phyloP scores from a whole-genome alignment of 2,888 invertebrate species.

The Brachylomia viminalis region DNA sequence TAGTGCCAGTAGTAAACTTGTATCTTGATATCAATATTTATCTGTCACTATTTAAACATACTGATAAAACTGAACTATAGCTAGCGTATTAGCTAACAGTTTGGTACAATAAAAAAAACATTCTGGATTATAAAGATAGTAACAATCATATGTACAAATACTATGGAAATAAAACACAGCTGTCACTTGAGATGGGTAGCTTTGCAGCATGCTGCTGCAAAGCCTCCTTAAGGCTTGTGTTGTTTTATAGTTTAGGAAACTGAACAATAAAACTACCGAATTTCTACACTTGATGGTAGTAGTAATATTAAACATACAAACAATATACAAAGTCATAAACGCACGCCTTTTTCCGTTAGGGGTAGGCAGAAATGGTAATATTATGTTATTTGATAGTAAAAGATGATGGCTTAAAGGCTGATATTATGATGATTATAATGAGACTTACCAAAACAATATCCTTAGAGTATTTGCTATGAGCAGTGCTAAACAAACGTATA shows the following conservation, averaged over 20 bases:
- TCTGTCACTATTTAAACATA: conserved; percentile 35
- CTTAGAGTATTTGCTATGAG: conserved; percentile 98
- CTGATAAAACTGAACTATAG: not conserved
- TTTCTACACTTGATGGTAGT: not conserved
- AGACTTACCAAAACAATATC: conserved; percentile 98
- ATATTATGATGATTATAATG: not conserved
- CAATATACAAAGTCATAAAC: too few relatives aligned
- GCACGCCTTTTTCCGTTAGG: too few relatives aligned
- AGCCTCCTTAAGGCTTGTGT: too few relatives aligned
- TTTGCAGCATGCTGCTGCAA: not conserved
- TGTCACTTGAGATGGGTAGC: not conserved
- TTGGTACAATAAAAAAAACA: not conserved
- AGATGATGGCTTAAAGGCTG: not conserved
- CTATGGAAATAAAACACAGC: not conserved
- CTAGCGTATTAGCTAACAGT: not conserved
- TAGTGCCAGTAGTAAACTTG: not conserved
- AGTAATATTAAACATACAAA: too few relatives aligned
- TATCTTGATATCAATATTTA: conserved; percentile 13
- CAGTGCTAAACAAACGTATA: conserved; percentile 98
- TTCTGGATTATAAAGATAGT: not conserved
- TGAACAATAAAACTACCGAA: not conserved
- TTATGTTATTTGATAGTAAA: conserved; percentile 2
- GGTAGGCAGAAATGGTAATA: not conserved
- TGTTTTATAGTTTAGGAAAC: not conserved
- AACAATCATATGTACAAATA: not conserved